A percentile compares a stretch with the other conserved stretches of the same genome.
These are phyloP conservation scores for Podarcis siculus DNA, from an alignment of 2,797 vertebrate species.

Conservation along the genomic window DNA sequence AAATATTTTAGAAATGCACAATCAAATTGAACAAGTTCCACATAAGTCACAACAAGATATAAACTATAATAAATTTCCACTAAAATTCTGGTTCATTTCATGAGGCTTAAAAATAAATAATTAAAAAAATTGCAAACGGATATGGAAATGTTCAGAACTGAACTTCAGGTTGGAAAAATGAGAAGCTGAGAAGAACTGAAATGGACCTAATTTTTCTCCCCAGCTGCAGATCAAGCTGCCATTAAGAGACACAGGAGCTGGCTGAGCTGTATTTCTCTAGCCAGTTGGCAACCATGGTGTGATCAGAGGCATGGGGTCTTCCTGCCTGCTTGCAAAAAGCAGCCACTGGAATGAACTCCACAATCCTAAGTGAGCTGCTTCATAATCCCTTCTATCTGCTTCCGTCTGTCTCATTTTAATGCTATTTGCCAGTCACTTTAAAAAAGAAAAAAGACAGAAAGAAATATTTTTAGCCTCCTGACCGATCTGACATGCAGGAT, in stretches of 20 bases:
- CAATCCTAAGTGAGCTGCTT: slow-evolving; percentile 57
- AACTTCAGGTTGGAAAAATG: too few species aligned
- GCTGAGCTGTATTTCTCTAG: neutral
- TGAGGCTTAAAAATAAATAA: too few species aligned
- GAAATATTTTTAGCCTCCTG: slow-evolving; percentile 53
- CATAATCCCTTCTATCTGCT: slow-evolving; percentile 66
- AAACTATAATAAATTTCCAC: too few species aligned
- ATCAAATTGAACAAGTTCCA: too few species aligned
- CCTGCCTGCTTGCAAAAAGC: neutral
- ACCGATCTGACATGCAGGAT: slow-evolving; percentile 36
- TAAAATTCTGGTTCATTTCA: too few species aligned
- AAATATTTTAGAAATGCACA: too few species aligned
- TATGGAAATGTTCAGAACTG: too few species aligned
- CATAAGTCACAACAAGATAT: too few species aligned
- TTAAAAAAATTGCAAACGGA: too few species aligned
- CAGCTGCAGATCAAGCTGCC: neutral
- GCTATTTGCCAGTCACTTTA: slow-evolving; percentile 51
- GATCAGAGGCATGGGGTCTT: neutral
- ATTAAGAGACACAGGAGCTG: neutral
- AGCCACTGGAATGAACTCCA: slow-evolving; percentile 24
- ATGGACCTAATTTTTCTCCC: too few species aligned
- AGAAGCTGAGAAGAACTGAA: too few species aligned
- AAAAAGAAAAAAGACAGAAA: neutral
- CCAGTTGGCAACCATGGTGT: neutral
- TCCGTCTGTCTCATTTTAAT: slow-evolving; percentile 64